Percentiles rank a stretch among this genome's conserved stretches.
Conservation (phyloP, 2,888 invertebrate species). For the Habrosyne pyritoides region DNA sequence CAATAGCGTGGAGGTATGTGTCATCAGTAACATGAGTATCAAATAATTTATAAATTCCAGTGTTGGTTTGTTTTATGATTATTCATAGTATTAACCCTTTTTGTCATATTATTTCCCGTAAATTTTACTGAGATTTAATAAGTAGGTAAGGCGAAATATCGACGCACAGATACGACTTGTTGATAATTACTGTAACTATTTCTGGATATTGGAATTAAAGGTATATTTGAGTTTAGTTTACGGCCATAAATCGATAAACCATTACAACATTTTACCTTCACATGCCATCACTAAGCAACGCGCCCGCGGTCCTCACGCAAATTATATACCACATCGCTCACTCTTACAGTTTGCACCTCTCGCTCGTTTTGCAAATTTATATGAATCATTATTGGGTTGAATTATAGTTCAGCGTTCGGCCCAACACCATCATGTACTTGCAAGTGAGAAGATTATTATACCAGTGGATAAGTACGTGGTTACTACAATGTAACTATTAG, state of each 20-base stretch:
- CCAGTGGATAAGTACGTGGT: conserved; percentile 23
- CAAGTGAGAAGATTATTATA: conserved; percentile 43
- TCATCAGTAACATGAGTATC: background rate
- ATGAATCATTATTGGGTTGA: conserved; percentile 72
- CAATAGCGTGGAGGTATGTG: background rate
- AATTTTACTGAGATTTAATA: background rate
- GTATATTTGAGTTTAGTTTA: too few relatives aligned
- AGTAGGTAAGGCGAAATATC: too few relatives aligned
- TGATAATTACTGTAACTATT: too few relatives aligned
- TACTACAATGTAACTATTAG: conserved; percentile 33
- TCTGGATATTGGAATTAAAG: too few relatives aligned
- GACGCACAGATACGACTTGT: too few relatives aligned
- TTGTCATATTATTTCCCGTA: background rate
- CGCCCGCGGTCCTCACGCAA: conserved; percentile 62
- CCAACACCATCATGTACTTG: conserved; percentile 39
- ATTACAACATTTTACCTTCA: conserved; percentile 10
- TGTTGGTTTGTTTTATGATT: background rate
- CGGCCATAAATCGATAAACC: too few relatives aligned
- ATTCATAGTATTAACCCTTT: background rate
- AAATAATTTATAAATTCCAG: background rate
- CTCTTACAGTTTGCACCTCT: conserved; percentile 71
- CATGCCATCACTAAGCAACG: conserved; percentile 45
- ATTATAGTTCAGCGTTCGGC: conserved; percentile 63
- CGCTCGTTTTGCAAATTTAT: conserved; percentile 72
- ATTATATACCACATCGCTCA: conserved; percentile 65